Evolutionary conservation across 2,797 vertebrate species (phyloP).

Genomic region (Manis crassicaudata): DNA sequence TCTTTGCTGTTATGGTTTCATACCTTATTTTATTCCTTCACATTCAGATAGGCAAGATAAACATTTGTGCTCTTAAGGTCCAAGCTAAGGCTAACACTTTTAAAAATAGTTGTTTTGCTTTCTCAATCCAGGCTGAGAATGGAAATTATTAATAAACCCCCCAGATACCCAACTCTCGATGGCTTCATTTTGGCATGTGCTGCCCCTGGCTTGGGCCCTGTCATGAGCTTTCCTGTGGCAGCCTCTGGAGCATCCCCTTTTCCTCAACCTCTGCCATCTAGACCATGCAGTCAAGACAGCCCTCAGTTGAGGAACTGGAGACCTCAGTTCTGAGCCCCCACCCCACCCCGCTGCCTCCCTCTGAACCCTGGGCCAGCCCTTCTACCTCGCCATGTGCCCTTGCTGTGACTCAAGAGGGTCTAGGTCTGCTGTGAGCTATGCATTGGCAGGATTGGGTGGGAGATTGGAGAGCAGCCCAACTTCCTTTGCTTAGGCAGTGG

Average conservation of each 20-base stretch:
- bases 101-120: constrained; percentile 48
- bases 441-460: not conserved
- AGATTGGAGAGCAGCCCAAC: constrained; percentile 29
- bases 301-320: not conserved
- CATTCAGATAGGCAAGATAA: constrained; percentile 11
- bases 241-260: not conserved
- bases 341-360: not conserved
- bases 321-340: not conserved
- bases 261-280: not conserved
- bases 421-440: constrained; percentile 3
- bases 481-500: constrained; percentile 27
- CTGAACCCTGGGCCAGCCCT: not conserved
- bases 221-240: not conserved
- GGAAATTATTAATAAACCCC: constrained; percentile 19
- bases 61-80: constrained; percentile 36
- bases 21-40: constrained; percentile 58
- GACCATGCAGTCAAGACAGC: not conserved
- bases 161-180: not conserved
- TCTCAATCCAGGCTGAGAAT: constrained; percentile 24
- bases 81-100: constrained; percentile 50
- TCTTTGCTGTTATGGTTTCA: constrained; percentile 30
- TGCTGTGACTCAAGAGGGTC: not conserved
- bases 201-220: not conserved
- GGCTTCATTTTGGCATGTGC: constrained; percentile 4
- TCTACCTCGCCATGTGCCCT: not conserved